Percentiles rank a stretch among this genome's conserved stretches.
Conservation (phyloP, 2,888 invertebrate genomes). For the Adineta ricciae region DNA sequence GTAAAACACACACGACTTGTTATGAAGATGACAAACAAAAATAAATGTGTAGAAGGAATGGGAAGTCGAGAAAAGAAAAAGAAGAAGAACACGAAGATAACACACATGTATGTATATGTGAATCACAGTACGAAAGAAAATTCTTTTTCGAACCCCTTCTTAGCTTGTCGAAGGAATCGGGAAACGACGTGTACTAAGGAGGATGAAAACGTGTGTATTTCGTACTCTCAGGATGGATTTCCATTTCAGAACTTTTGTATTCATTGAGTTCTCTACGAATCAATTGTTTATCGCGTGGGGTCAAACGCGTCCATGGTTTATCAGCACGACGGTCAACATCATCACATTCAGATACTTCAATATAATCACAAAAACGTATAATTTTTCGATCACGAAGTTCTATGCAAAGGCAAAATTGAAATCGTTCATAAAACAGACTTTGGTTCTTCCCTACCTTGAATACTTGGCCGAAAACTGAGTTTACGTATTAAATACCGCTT, state of each 20-base stretch:
- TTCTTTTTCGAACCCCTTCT: neutral
- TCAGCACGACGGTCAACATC: conserved; percentile 95
- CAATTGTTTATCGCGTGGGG: conserved; percentile 95
- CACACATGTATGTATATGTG: neutral
- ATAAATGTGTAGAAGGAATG: neutral
- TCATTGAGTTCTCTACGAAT: conserved; percentile 97
- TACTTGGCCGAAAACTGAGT: conserved; percentile 40
- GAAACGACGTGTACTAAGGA: neutral
- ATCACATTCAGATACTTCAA: conserved; percentile 92
- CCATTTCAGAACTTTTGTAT: conserved; percentile 98
- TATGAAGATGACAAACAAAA: neutral
- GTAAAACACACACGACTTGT: neutral
- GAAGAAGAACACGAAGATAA: neutral
- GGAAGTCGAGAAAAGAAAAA: neutral
- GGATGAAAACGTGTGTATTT: conserved; percentile 61
- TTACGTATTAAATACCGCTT: conserved; percentile 86
- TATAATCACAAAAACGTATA: conserved; percentile 97
- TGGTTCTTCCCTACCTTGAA: conserved; percentile 3
- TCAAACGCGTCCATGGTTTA: conserved; percentile 97
- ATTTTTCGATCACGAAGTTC: conserved; percentile 97
- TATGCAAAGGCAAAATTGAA: neutral
- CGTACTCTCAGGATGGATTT: conserved; percentile 94
- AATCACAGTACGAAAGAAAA: neutral
- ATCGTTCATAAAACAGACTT: too few relatives aligned
- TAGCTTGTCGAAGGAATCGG: neutral